Evolutionary conservation across 2,888 invertebrate genomes (phyloP).

Genomic region (Micropterix aruncella): DNA sequence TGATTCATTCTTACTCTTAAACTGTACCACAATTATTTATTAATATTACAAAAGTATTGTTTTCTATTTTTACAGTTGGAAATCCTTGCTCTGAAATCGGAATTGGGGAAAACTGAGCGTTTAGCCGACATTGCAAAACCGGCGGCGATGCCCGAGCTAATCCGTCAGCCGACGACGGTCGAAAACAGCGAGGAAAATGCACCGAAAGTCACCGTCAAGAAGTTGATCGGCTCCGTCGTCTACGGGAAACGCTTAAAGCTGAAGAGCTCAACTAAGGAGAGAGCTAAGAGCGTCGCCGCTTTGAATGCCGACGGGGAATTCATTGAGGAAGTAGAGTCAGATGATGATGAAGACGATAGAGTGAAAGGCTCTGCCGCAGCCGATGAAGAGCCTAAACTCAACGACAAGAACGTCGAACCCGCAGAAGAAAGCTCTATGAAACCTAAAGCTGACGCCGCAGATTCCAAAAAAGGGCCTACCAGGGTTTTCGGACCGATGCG

Average conservation of each 20-base stretch:
- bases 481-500: conserved; percentile 32
- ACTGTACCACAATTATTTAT: no score
- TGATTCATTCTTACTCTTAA: no score
- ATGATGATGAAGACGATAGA: conserved; percentile 21
- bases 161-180: conserved; percentile 16
- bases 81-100: conserved; percentile 51
- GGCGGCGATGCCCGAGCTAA: conserved; percentile 39
- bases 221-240: conserved; percentile 27
- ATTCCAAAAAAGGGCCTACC: conserved; percentile 4
- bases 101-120: conserved; percentile 51
- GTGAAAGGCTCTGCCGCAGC: conserved; percentile 7
- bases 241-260: conserved; percentile 40
- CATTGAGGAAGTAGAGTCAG: conserved; percentile 37
- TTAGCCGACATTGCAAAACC: conserved; percentile 65
- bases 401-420: conserved; percentile 7
- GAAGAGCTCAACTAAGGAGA: conserved; percentile 30
- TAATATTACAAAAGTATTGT: conserved; percentile 16
- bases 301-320: conserved; percentile 26
- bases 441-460: conserved; percentile 8
- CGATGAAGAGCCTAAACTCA: conserved; percentile 6
- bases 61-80: conserved; percentile 31
- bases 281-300: conserved; percentile 13
- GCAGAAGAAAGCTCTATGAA: conserved; percentile 6
- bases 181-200: conserved; percentile 15
- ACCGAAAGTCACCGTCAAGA: conserved; percentile 16